These are phyloP conservation scores for Tinamus major DNA, from an alignment of 2,797 vertebrate species.

Conservation along the genomic window DNA sequence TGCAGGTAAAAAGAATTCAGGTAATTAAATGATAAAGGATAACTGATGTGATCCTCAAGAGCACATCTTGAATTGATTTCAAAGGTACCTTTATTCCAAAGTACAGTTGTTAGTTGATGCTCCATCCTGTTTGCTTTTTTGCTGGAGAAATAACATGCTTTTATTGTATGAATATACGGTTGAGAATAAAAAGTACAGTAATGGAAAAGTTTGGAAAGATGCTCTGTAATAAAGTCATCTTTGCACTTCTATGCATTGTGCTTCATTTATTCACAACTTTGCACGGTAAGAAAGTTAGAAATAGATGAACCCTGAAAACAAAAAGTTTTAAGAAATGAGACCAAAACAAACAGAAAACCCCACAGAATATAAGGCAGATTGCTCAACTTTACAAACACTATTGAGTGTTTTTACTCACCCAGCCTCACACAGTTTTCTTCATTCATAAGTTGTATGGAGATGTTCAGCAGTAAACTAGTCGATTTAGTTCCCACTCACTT, in stretches of 20 bases:
- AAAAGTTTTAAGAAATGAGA: slow-evolving; percentile 8
- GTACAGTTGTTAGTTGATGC: background rate
- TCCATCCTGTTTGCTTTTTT: slow-evolving; percentile 5
- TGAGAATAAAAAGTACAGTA: background rate
- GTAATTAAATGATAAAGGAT: background rate
- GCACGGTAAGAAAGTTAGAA: background rate
- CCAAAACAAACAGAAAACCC: background rate
- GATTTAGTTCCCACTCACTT: background rate
- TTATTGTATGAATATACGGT: background rate
- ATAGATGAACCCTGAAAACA: background rate
- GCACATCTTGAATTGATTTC: background rate
- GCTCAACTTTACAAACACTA: slow-evolving; percentile 3
- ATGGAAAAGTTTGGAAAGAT: background rate
- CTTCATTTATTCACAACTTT: slow-evolving; percentile 40
- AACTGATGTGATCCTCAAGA: background rate
- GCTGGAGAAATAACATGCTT: background rate
- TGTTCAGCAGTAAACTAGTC: background rate
- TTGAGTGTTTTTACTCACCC: background rate
- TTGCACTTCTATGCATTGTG: background rate
- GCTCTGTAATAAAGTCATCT: background rate
- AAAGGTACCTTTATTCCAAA: slow-evolving; percentile 11
- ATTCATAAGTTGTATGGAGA: background rate
- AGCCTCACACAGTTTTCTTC: background rate
- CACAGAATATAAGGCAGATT: background rate
- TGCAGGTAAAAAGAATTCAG: background rate